These are phyloP conservation scores for Camponotus pennsylvanicus DNA, from an alignment of 1,140 invertebrate species.

Conservation along the genomic window DNA sequence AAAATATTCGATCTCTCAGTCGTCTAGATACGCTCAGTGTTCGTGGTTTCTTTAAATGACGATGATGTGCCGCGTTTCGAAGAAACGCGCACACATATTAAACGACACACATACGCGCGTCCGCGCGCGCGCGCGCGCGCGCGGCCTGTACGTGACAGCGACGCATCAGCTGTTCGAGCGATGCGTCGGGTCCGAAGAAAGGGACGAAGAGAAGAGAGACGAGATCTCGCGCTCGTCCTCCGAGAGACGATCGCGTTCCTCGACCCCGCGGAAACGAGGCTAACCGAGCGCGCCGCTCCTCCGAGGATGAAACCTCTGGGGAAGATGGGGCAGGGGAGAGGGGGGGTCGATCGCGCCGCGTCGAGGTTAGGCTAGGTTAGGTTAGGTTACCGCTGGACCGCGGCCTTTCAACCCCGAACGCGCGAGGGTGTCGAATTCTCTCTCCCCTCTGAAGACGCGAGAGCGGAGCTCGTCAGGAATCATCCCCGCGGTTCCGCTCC, in stretches of 20 bases:
- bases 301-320: conserved; percentile 48
- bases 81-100: conserved; percentile 37
- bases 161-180: conserved; percentile 67
- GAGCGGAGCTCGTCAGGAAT: background rate
- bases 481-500: background rate
- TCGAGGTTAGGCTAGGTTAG: conserved; percentile 65
- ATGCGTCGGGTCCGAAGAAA: conserved; percentile 42
- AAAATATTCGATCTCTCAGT: background rate
- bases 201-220: background rate
- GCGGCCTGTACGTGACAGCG: background rate
- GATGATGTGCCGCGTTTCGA: conserved; percentile 18
- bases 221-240: conserved; percentile 50
- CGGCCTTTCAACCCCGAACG: background rate
- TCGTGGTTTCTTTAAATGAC: conserved; percentile 4
- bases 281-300: conserved; percentile 59
- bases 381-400: conserved; percentile 1
- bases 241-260: conserved; percentile 75
- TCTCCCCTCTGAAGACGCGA: background rate
- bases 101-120: background rate
- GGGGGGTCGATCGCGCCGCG: conserved; percentile 37
- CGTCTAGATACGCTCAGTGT: too few species aligned
- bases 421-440: background rate
- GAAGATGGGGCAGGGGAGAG: conserved; percentile 53
- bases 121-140: background rate
- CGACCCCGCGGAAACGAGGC: conserved; percentile 76